These are phyloP conservation scores for Euschistus heros DNA, from an alignment of 1,140 invertebrate species.

Conservation along the genomic window DNA sequence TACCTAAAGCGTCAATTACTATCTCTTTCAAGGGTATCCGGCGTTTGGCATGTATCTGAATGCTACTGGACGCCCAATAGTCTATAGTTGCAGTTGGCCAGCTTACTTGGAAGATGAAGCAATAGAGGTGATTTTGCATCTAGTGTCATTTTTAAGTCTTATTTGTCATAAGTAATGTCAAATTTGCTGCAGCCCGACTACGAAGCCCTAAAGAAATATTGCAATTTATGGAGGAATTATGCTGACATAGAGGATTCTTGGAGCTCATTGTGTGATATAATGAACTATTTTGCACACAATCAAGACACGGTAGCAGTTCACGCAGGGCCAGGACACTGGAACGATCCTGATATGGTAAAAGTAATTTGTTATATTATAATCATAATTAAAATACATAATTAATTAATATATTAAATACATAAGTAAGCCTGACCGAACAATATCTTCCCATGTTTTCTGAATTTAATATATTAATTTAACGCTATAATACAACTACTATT, in stretches of 20 bases:
- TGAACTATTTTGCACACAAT: slow-evolving; percentile 65
- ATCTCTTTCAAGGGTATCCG: slow-evolving; percentile 4
- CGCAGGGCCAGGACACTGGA: slow-evolving; percentile 78
- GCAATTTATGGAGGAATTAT: slow-evolving; percentile 82
- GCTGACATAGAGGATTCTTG: slow-evolving; percentile 75
- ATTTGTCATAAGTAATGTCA: background rate
- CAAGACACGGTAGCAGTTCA: slow-evolving; percentile 55
- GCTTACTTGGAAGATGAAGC: slow-evolving; percentile 48
- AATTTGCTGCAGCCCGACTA: slow-evolving; percentile 49
- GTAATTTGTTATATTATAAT: no score
- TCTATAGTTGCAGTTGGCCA: slow-evolving; percentile 85
- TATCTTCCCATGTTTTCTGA: background rate
- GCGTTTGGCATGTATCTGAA: slow-evolving; percentile 44
- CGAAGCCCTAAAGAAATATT: slow-evolving; percentile 49
- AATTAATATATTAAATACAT: no score
- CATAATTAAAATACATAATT: no score
- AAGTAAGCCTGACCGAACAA: no score
- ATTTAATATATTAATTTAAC: no score
- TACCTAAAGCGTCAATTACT: no score
- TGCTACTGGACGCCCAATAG: slow-evolving; percentile 65
- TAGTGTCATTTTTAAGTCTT: background rate
- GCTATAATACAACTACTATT: no score
- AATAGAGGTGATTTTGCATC: no score
- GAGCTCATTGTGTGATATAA: slow-evolving; percentile 55
- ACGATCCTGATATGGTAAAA: slow-evolving; percentile 81